These are phyloP conservation scores for Coracopsis vasa DNA, from an alignment of 2,113 vertebrate genomes.

Conservation along the genomic window DNA sequence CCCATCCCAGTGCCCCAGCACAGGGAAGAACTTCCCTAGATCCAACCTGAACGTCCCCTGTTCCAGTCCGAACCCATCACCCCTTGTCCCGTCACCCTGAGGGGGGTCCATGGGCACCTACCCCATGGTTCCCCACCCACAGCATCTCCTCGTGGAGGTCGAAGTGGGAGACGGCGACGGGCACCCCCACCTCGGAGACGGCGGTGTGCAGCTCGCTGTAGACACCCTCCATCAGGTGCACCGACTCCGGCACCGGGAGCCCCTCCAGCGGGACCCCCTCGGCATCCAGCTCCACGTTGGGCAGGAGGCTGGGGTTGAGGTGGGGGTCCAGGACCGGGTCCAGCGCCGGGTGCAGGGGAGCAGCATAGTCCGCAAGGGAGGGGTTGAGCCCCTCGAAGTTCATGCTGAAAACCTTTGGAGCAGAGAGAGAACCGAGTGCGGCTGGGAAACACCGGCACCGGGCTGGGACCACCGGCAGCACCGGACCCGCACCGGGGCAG, in stretches of 20 bases:
- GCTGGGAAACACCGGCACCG: neutral
- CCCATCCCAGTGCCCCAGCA: neutral
- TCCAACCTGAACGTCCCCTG: neutral
- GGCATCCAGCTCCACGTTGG: constrained; percentile 88
- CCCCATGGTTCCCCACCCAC: constrained; percentile 96
- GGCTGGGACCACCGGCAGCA: neutral
- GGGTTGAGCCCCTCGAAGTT: constrained; percentile 92
- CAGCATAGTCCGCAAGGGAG: constrained; percentile 85
- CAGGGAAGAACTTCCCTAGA: neutral
- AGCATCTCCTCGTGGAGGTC: constrained; percentile 96
- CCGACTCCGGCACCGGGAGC: constrained; percentile 77
- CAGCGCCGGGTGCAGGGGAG: constrained; percentile 77
- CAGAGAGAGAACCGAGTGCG: neutral
- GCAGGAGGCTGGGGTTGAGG: constrained; percentile 84
- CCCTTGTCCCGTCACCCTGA: no score
- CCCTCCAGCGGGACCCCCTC: constrained; percentile 83
- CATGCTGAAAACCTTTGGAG: constrained; percentile 75
- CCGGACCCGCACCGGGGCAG: neutral
- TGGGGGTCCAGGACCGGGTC: constrained; percentile 88
- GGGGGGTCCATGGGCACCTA: constrained; percentile 52
- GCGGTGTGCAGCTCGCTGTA: constrained; percentile 95
- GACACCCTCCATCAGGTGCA: constrained; percentile 95
- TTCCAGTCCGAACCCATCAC: neutral
- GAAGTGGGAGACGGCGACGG: constrained; percentile 89
- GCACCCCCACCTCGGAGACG: constrained; percentile 92